A percentile compares a stretch with the other conserved stretches of the same genome.
Conservation (phyloP, 2,113 vertebrate species). For the Zootoca vivipara region DNA sequence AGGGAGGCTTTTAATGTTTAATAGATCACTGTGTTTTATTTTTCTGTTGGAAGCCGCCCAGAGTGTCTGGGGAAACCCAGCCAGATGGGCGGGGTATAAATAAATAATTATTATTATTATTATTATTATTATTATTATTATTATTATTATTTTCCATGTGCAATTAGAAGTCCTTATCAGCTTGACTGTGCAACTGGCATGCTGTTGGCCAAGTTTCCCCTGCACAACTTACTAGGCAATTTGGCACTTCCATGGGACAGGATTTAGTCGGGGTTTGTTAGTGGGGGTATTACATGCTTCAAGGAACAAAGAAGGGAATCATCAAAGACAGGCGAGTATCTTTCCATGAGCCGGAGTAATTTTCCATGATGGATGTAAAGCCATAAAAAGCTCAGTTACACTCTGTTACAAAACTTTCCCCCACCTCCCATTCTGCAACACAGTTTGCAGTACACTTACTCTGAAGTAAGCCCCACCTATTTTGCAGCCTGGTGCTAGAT, state of each 20-base stretch:
- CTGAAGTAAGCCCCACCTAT: neutral
- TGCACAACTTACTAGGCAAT: neutral
- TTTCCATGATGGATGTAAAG: neutral
- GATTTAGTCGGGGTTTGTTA: neutral
- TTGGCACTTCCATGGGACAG: neutral
- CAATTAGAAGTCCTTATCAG: too few species aligned
- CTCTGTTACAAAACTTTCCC: neutral
- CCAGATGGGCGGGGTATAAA: too few species aligned
- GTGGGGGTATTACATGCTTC: neutral
- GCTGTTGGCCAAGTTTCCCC: neutral
- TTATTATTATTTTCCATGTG: neutral
- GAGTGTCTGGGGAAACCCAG: too few species aligned
- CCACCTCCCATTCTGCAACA: neutral
- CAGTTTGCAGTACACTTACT: neutral
- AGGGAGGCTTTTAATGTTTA: too few species aligned
- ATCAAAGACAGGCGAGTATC: neutral
- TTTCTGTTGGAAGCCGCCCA: too few species aligned
- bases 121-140: too few species aligned
- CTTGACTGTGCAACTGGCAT: neutral
- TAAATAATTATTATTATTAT: too few species aligned
- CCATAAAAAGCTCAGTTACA: neutral
- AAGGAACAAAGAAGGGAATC: neutral
- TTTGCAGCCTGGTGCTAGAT: neutral
- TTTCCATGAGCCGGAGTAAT: constrained; percentile 1
- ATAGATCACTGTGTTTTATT: too few species aligned